A percentile compares a stretch with the other conserved stretches of the same genome.
These are phyloP conservation scores for Erpobdella octoculata DNA, from an alignment of 2,888 invertebrate genomes.

Conservation along the genomic window DNA sequence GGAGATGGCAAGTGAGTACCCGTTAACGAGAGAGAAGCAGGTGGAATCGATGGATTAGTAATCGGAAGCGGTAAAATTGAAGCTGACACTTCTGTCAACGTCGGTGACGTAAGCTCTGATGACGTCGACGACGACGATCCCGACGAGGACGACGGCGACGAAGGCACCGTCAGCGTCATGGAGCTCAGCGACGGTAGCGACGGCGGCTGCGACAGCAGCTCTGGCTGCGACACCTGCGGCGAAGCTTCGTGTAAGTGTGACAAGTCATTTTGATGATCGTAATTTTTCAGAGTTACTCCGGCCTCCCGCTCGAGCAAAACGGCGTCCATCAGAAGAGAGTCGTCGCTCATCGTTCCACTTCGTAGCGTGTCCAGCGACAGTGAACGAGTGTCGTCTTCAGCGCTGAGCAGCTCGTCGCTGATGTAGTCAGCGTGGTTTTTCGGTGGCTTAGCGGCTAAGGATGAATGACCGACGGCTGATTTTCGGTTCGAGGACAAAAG, in stretches of 20 bases:
- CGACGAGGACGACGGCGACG: too few relatives aligned
- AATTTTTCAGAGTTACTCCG: neutral
- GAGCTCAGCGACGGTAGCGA: neutral
- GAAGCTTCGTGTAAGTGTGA: neutral
- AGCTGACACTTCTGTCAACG: too few relatives aligned
- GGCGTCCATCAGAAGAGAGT: too few relatives aligned
- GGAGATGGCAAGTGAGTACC: too few relatives aligned
- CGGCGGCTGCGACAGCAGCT: neutral
- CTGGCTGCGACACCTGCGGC: neutral
- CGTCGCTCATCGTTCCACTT: too few relatives aligned
- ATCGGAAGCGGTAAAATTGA: too few relatives aligned
- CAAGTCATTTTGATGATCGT: neutral
- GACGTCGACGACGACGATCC: too few relatives aligned
- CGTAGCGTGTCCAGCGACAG: too few relatives aligned
- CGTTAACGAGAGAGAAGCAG: too few relatives aligned
- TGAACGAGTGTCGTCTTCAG: neutral
- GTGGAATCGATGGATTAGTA: too few relatives aligned
- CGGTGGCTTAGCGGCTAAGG: neutral
- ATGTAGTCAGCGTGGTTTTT: constrained; percentile 4
- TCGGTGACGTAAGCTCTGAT: too few relatives aligned
- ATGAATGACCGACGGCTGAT: neutral
- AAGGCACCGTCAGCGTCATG: neutral
- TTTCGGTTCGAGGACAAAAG: constrained; percentile 4
- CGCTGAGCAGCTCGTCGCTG: neutral
- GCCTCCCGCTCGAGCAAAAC: neutral